phyloP scores from a whole-genome alignment of 2,888 invertebrate genomes.

The Hirtodrosophila histrioides region DNA sequence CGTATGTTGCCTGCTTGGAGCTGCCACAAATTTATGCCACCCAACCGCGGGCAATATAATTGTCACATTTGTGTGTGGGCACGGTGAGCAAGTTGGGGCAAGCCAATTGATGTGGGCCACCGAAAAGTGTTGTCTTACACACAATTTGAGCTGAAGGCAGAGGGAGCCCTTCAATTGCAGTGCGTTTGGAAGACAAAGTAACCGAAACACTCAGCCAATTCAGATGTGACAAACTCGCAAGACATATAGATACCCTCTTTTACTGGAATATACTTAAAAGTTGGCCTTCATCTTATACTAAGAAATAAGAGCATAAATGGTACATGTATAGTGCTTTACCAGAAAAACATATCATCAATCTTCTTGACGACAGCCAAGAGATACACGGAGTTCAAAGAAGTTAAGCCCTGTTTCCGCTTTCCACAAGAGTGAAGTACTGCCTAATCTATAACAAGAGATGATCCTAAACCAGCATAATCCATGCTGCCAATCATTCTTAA shows the following conservation, averaged over 20 bases:
- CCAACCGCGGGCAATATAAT: conserved; percentile 64
- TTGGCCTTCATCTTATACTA: too few species aligned
- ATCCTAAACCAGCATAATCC: too few species aligned
- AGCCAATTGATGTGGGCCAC: conserved; percentile 52
- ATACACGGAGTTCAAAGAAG: too few species aligned
- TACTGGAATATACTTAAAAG: too few species aligned
- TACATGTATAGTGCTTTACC: background rate
- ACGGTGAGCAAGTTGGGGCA: background rate
- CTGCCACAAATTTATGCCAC: conserved; percentile 54
- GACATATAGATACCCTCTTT: background rate
- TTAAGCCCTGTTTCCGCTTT: too few species aligned
- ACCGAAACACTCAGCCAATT: background rate
- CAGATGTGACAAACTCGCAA: too few species aligned
- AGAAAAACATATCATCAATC: too few species aligned
- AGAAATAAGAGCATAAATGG: too few species aligned
- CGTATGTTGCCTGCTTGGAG: conserved; percentile 32
- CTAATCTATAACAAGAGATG: too few species aligned
- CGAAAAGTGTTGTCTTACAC: conserved; percentile 66
- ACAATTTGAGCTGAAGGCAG: conserved; percentile 58
- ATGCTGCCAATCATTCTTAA: too few species aligned
- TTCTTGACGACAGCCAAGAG: too few species aligned
- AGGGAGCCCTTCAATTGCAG: conserved; percentile 57
- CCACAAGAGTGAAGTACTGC: too few species aligned
- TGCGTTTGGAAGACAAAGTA: conserved; percentile 38
- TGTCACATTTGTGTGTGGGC: conserved; percentile 61